These are phyloP conservation scores for Orthosia gothica DNA, from an alignment of 2,888 invertebrate species.

Conservation along the genomic window DNA sequence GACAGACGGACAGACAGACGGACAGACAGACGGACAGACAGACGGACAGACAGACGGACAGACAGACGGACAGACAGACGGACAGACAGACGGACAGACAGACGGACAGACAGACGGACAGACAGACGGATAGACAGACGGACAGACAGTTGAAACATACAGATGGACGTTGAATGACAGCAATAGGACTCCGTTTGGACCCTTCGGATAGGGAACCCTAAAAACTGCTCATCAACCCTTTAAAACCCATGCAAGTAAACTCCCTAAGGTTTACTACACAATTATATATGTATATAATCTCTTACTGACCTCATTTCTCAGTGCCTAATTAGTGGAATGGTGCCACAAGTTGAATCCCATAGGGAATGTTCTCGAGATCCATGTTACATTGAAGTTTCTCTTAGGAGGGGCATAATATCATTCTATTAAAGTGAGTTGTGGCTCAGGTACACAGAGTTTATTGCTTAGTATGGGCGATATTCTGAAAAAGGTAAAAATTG, in stretches of 20 bases:
- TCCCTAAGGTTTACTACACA: conserved; percentile 31
- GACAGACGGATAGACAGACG: too few species aligned
- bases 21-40: too few species aligned
- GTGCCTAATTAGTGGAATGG: conserved; percentile 49
- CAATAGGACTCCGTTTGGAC: too few species aligned
- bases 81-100: too few species aligned
- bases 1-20: too few species aligned
- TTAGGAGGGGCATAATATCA: conserved; percentile 31
- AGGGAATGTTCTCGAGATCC: conserved; percentile 37
- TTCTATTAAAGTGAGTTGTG: conserved; percentile 30
- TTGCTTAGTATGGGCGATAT: too few species aligned
- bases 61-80: too few species aligned
- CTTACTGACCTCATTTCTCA: conserved; percentile 44
- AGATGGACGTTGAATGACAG: too few species aligned
- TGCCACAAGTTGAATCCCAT: conserved; percentile 32
- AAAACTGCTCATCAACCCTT: not conserved
- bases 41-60: too few species aligned
- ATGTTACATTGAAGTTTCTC: conserved; percentile 28
- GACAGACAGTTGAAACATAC: too few species aligned
- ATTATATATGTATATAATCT: conserved; percentile 51
- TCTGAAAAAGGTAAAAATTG: not conserved
- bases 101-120: too few species aligned
- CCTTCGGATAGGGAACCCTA: too few species aligned
- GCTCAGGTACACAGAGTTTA: not conserved
- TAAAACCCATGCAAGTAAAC: conserved; percentile 1